Base-by-base conservation (phyloP, 2,113 vertebrate genomes). In the Uria lomvia region DNA sequence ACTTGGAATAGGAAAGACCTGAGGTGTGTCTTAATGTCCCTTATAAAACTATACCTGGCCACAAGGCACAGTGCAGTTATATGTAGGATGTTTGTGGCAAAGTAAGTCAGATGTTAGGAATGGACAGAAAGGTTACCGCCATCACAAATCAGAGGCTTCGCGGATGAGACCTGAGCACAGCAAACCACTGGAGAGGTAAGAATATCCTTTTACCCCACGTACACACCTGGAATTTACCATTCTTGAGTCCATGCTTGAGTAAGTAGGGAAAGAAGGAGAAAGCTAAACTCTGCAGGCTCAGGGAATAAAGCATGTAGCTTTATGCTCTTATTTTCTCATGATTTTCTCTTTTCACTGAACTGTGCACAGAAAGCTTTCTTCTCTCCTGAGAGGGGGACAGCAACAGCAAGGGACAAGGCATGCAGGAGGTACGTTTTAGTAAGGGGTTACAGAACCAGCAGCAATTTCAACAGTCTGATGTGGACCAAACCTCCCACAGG, bases 1-100 rank as follows among this genome's bases (percentile, higher is more conserved):
- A 47, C 8, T 34, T 65, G 30, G 30, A 72, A 60, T 1, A 59
- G 12, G 23, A 55, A 71, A 52, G 12, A 22, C 6, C 6, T 68
- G 40, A 52, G 4, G 2, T 36, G 13, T 30, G 21, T 18, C 23
- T 16, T 16, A 14, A 10, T 24, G 8, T 23, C 9, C 24, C 5
- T 34, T 32, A 2, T 2, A 9, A 63, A 52, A 76, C 21, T 30
- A 7, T 40, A 8, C 23, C 19, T 24, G n/a, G 32, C n/a, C 38
- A 47, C 11, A 84, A 49, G 32, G 11, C 0, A 0, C 6, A n/a
- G 23, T 5, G 22, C 13, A n/a, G n/a, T 4, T 38, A 3, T 12
- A 11, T 2, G 11, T 8, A 26, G 50, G 23, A 21, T 0, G 0
- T 40, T 49, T 42, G 15, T 7, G 11, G 9, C 17, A 45, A 70